Evolutionary conservation across 2,113 vertebrate genomes (phyloP).

Genomic region (Microcebus griseorufus): DNA sequence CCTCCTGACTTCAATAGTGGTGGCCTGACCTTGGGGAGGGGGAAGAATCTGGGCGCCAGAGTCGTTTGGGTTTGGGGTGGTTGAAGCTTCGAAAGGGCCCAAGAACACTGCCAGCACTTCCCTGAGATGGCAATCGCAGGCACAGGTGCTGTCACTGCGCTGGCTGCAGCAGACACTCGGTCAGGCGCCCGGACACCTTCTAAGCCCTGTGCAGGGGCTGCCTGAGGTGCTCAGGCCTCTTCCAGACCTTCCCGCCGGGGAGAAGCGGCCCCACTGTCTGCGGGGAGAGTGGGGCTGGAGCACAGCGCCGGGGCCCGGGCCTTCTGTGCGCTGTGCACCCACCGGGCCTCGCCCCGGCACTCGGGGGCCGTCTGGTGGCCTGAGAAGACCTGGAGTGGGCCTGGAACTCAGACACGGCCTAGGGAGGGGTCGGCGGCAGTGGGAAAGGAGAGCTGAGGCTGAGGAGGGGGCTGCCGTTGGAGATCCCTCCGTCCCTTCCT

Average conservation of each 20-base stretch:
- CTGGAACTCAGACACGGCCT: too few species aligned
- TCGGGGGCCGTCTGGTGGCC: background rate
- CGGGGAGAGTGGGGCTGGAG: background rate
- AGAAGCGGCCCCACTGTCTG: background rate
- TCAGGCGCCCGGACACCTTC: background rate
- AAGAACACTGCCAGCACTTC: background rate
- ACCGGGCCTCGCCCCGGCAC: background rate
- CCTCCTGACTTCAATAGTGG: too few species aligned
- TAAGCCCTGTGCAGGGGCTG: background rate
- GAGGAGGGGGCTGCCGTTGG: too few species aligned
- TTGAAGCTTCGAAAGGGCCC: background rate
- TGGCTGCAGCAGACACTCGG: too few species aligned
- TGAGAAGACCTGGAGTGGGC: background rate
- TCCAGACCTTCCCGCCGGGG: too few species aligned
- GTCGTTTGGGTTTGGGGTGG: background rate
- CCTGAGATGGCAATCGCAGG: background rate
- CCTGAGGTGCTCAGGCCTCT: background rate
- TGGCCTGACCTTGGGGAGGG: background rate
- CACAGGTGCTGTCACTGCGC: background rate
- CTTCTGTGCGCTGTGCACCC: background rate
- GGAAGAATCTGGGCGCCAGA: too few species aligned
- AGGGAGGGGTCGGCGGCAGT: rapidly evolving
- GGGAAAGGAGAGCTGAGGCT: too few species aligned
- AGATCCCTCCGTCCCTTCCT: background rate
- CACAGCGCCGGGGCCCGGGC: too few species aligned